These are phyloP conservation scores for Chymomyza procnemis DNA, from an alignment of 2,888 invertebrate genomes.

Conservation along the genomic window DNA sequence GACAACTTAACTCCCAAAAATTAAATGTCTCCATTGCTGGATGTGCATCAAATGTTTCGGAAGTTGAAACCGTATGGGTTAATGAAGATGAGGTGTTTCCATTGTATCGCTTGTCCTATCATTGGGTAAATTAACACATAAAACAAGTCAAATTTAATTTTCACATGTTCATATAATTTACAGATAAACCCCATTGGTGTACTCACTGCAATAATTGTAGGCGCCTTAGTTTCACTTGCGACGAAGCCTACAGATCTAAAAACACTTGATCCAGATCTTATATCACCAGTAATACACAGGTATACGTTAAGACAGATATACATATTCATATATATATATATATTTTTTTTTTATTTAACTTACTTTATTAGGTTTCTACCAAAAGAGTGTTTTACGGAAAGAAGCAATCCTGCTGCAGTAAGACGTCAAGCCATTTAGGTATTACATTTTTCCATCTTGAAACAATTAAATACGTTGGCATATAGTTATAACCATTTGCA, in stretches of 20 bases:
- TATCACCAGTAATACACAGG: slow-evolving; percentile 82
- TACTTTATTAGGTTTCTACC: slow-evolving; percentile 67
- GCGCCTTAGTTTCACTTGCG: slow-evolving; percentile 82
- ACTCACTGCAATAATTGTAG: slow-evolving; percentile 83
- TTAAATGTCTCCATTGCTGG: slow-evolving; percentile 80
- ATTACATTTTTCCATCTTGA: slow-evolving; percentile 18
- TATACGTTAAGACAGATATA: slow-evolving; percentile 27
- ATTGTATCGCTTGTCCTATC: slow-evolving; percentile 87
- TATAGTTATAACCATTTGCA: not conserved
- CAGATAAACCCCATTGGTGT: slow-evolving; percentile 86
- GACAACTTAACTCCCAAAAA: slow-evolving; percentile 81
- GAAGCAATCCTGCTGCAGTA: slow-evolving; percentile 19
- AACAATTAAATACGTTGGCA: not conserved
- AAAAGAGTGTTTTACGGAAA: slow-evolving; percentile 70
- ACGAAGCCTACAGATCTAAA: slow-evolving; percentile 80
- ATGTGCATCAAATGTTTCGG: slow-evolving; percentile 70
- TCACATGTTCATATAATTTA: not conserved
- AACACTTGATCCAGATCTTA: slow-evolving; percentile 81
- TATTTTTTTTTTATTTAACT: not conserved
- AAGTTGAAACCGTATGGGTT: slow-evolving; percentile 42
- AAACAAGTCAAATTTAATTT: not conserved
- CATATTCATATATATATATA: not conserved
- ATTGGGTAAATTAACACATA: slow-evolving; percentile 82
- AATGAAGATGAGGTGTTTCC: slow-evolving; percentile 83
- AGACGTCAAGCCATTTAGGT: not conserved